Evolutionary conservation across 2,888 invertebrate genomes (phyloP), one percentile per base, ranked within the genome.

Genomic region (Iphiclides podalirius): DNA sequence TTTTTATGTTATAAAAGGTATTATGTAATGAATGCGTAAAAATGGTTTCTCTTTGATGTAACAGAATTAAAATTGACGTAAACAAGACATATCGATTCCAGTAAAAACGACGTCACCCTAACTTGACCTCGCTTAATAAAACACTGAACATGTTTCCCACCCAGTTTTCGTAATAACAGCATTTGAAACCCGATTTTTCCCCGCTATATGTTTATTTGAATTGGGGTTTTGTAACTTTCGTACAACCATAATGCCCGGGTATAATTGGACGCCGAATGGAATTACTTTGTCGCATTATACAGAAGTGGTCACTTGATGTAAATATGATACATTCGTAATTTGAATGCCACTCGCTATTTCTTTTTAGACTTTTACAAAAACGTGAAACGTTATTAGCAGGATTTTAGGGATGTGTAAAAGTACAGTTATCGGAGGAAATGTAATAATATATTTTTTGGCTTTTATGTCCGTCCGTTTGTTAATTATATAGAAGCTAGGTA

Each of bases 41-140:
- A n/a, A n/a, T n/a, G n/a, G n/a, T n/a, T n/a, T n/a, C n/a, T n/a
- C n/a, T n/a, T n/a, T n/a, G n/a, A n/a, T n/a, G n/a, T n/a, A n/a
- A n/a, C n/a, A n/a, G n/a, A n/a, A n/a, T n/a, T n/a, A n/a, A n/a
- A n/a, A n/a, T n/a, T n/a, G n/a, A n/a, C n/a, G n/a, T n/a, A n/a
- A n/a, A n/a, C n/a, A n/a, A n/a, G n/a, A n/a, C n/a, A n/a, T n/a
- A n/a, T n/a, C n/a, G n/a, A n/a, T n/a, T n/a, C n/a, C n/a, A n/a
- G n/a, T n/a, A n/a, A n/a, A n/a, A n/a, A n/a, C 15, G 11, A 12
- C 8, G 42, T 37, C 14, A 48, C 37, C 31, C 42, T 48, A 48
- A 48, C 15, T n/a, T 66, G 58, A 64, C 64, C 64, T 60, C 59
- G 55, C 59, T 56, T 66, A 64, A 64, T 63, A 62, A 56, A 56